Evolutionary conservation across 2,113 vertebrate species (phyloP), one percentile per base, ranked within the genome.

Genomic region (Mionectes macconnelli): DNA sequence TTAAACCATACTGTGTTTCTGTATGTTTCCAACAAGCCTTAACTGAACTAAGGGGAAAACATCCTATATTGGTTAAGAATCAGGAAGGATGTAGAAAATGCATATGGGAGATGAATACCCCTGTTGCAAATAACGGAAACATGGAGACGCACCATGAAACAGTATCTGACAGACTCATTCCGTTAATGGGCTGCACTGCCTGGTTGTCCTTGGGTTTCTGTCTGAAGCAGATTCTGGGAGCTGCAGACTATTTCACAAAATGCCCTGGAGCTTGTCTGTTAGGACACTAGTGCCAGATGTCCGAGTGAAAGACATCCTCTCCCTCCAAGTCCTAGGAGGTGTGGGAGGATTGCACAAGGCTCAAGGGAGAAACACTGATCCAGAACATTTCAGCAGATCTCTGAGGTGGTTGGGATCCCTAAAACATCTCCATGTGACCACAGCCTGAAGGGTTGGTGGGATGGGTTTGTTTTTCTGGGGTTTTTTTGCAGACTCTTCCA

Each of bases 181-280:
- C 53, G 52, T 50, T 84, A 77, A 70, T 55, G 53, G 66, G 25
- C 66, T 89, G 66, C 81, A 56, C 45, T 84, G 92, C 88, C 47
- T 94, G 83, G 22, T 93, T 94, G 76, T 80, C 70, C 59, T 78
- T 70, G 68, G 28, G 47, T 95, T 93, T 93, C 64, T 92, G 83
- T 92, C 85, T 95, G 88, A 66, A 90, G 83, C 72, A 93, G 68
- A 91, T 80, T 80, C 63, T 96, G 55, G 59, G 81, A 91, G 89
- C 83, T 96, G 89, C 85, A 59, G 80, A 92, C 86, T 84, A 35
- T 96, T 97, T 93, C 94, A 87, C 86, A 95, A 95, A 88, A 84
- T 52, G 84, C 91, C 95, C 89, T 28, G 52, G 39, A 89, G 95
- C 94, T 66, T n/a, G 60, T 95, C 91, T 96, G 77, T 66, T 84